Evolutionary conservation across 2,113 vertebrate genomes (phyloP).

Genomic region (Myotis davidii): DNA sequence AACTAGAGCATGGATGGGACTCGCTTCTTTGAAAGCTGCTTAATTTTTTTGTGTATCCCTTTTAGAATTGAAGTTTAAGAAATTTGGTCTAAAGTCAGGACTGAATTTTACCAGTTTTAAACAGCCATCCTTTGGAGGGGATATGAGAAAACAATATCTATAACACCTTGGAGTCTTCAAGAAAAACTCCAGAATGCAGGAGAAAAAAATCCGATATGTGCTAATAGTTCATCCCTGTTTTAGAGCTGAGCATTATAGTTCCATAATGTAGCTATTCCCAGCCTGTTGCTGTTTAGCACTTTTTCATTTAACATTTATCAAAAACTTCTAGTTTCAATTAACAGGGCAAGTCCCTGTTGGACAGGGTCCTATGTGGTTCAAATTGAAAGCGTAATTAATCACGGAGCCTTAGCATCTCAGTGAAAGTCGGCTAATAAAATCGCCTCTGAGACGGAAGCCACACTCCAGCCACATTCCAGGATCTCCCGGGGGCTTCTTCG

Average conservation of each 20-base stretch:
- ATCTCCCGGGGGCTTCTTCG: neutral
- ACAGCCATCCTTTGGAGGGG: neutral
- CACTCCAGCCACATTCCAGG: neutral
- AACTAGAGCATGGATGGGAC: neutral
- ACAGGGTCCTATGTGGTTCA: conserved; percentile 55
- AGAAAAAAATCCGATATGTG: neutral
- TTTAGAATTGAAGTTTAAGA: conserved; percentile 12
- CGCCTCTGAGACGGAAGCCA: neutral
- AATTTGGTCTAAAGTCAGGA: neutral
- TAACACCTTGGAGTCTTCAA: neutral
- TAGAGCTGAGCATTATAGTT: neutral
- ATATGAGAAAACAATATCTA: neutral
- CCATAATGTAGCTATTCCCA: neutral
- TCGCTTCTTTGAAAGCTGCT: neutral
- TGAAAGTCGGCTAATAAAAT: neutral
- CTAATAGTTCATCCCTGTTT: neutral
- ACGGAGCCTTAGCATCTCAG: neutral
- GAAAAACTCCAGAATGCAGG: neutral
- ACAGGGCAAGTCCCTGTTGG: conserved; percentile 58
- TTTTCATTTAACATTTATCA: conserved; percentile 64
- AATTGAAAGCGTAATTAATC: conserved; percentile 66
- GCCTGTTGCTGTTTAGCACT: neutral
- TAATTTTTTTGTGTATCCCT: neutral
- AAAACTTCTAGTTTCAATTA: conserved; percentile 68
- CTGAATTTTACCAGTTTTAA: neutral